These are phyloP conservation scores for Danio aesculapii DNA, from an alignment of 2,797 vertebrate species.

Conservation along the genomic window DNA sequence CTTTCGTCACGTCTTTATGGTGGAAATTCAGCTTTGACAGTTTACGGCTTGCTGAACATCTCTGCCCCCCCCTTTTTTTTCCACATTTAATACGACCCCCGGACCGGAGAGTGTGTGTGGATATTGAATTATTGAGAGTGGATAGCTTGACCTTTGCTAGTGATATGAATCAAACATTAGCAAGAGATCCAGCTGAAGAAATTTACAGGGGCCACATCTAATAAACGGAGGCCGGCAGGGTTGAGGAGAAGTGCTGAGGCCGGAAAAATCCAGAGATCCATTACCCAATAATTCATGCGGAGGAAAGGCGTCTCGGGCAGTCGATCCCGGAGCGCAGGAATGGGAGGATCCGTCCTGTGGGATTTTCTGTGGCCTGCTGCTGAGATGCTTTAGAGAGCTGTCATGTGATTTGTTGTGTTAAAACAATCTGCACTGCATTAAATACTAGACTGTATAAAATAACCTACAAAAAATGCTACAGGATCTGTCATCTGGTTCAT, in stretches of 20 bases:
- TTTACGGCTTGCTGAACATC: constrained; percentile 40
- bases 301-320: constrained; percentile 22
- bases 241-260: constrained; percentile 73
- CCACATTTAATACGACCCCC: not conserved
- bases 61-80: constrained; percentile 8
- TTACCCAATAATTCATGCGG: constrained; percentile 70
- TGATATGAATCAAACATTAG: constrained; percentile 66
- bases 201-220: constrained; percentile 69
- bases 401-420: constrained; percentile 4
- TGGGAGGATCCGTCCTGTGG: constrained; percentile 32
- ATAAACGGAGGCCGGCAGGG: constrained; percentile 68
- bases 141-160: constrained; percentile 64
- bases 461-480: too few species aligned
- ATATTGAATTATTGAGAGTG: constrained; percentile 67
- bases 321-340: constrained; percentile 33
- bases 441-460: not conserved
- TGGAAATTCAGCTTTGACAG: constrained; percentile 20
- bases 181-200: constrained; percentile 57
- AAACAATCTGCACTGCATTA: constrained; percentile 21
- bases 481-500: too few species aligned
- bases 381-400: constrained; percentile 17
- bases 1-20: constrained; percentile 25
- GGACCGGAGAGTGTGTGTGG: constrained; percentile 14
- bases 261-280: constrained; percentile 70
- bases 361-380: constrained; percentile 17